A percentile compares a stretch with the other conserved stretches of the same genome.
Conservation (phyloP, 2,113 vertebrate species). For the Perccottus glenii region DNA sequence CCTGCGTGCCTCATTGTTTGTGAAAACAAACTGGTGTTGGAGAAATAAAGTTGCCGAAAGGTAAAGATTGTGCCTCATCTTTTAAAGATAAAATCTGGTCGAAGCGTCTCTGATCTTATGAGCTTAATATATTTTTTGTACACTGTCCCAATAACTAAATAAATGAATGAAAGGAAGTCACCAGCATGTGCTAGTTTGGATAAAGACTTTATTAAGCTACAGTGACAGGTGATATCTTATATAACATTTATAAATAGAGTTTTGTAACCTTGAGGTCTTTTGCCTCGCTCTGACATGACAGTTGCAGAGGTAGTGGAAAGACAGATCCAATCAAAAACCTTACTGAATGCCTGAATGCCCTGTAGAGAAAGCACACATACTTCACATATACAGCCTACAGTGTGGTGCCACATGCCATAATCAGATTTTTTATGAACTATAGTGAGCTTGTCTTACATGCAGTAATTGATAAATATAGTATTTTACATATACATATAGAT, state of each 20-base stretch:
- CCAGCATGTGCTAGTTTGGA: slow-evolving; percentile 10
- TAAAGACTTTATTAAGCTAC: slow-evolving; percentile 56
- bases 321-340: slow-evolving; percentile 31
- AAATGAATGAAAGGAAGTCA: not conserved
- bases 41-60: too few species aligned
- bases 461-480: not conserved
- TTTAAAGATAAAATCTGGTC: too few species aligned
- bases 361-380: slow-evolving; percentile 29
- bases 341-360: slow-evolving; percentile 4
- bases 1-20: too few species aligned
- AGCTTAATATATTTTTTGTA: too few species aligned
- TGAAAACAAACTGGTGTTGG: too few species aligned
- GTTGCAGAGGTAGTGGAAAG: slow-evolving; percentile 67
- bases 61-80: too few species aligned
- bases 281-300: slow-evolving; percentile 30
- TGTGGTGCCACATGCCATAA: not conserved
- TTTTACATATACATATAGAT: slow-evolving; percentile 1
- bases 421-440: too few species aligned
- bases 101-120: too few species aligned
- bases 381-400: not conserved
- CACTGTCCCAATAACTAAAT: not conserved
- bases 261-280: slow-evolving; percentile 49
- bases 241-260: slow-evolving; percentile 48
- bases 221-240: slow-evolving; percentile 35
- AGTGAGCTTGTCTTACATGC: not conserved